Base-by-base conservation (phyloP, 2,888 invertebrate genomes). In the Malthinus seriepunctatus region DNA sequence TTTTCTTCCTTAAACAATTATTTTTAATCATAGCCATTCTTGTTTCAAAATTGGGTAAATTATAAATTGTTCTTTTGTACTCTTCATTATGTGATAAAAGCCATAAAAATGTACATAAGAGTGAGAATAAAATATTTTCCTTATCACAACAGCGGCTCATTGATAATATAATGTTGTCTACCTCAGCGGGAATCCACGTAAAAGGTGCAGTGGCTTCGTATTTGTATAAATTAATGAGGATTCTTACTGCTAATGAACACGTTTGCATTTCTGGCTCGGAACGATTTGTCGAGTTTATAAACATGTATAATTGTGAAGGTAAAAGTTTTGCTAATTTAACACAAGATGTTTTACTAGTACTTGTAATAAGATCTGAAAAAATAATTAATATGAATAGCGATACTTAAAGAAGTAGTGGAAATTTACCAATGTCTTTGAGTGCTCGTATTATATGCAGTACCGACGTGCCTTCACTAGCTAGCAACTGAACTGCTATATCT, bases 111-210 rank as follows among this genome's bases (percentile, higher is more conserved):
- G 89, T 88, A 48, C 85, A 84, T 31, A 89, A 73, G 15, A 84
- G 83, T 65, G 86, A 85, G 67, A 88, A 88, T 51, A 88, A 76
- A 42, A 82, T 80, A 4, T 81, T 80, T 67, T 89, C 88, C 67
- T 85, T 88, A 69, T 85, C 86, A 69, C 87, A 87, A 79, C 85
- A 88, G 53, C 87, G 82, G 73, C 82, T 77, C 81, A 90, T 81
- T 71, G 87, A 83, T 68, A 84, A 86, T 37, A 89, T 76, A 45
- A 89, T 78, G 1, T 82, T 82, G 23, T 84, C 79, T 12, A 89
- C 81, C 48, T 84, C 82, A 34, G 85, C 79, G 64, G 84, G 82
- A 81, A 83, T 74, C 74, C 88, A 88, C 54, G 86, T 84, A 66
- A 83, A 83, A 0, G 81, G 80, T 8, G 82, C 85, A 0, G 88